Evolutionary conservation across 2,797 vertebrate genomes (phyloP).

Genomic region (Forpus xanthops): DNA sequence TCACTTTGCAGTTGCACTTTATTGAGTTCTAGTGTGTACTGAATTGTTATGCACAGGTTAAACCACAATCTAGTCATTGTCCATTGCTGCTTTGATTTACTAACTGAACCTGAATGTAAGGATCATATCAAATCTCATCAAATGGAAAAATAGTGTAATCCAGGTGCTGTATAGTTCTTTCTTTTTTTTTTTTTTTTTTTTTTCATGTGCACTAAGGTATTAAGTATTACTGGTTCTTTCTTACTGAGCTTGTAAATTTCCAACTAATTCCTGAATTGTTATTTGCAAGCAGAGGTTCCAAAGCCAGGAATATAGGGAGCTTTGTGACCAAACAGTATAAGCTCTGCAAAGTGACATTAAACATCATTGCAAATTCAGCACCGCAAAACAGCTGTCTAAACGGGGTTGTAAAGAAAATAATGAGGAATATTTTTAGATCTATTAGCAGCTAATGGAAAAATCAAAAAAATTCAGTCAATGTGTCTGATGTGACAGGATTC

Average conservation of each 20-base stretch:
- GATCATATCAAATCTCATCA: neutral
- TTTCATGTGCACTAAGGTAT: fast-evolving
- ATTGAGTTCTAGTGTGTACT: neutral
- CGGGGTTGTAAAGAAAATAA: conserved; percentile 47
- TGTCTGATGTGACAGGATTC: neutral
- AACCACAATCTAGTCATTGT: neutral
- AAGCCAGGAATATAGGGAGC: neutral
- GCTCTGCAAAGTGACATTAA: neutral
- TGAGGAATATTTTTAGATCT: conserved; percentile 48
- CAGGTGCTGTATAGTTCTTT: neutral
- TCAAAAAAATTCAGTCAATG: neutral
- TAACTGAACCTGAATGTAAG: neutral
- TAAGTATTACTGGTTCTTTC: neutral
- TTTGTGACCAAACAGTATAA: neutral
- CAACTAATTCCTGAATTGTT: neutral
- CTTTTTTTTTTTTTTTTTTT: too few relatives aligned
- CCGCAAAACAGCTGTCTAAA: conserved; percentile 9
- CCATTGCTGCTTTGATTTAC: neutral
- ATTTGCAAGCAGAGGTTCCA: neutral
- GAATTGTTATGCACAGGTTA: neutral
- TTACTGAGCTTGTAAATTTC: neutral
- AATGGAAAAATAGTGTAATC: neutral
- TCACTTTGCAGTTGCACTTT: neutral
- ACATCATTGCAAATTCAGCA: neutral
- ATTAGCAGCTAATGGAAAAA: conserved; percentile 57